These are phyloP conservation scores for Phoenicopterus ruber DNA, from an alignment of 2,113 vertebrate species.

Conservation along the genomic window DNA sequence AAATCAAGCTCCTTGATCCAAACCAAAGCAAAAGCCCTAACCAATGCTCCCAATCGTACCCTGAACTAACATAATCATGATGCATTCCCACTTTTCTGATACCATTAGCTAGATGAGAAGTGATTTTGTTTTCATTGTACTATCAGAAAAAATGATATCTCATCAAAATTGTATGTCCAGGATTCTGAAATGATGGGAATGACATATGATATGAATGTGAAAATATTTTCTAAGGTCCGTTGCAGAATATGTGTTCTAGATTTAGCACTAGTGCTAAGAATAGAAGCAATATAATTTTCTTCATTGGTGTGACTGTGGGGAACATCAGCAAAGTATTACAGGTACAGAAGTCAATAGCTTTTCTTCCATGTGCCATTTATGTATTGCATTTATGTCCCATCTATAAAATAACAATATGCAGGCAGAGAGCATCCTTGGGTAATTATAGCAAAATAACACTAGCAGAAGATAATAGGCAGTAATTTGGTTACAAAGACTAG, in stretches of 20 bases:
- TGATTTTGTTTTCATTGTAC: background rate
- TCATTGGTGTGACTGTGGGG: background rate
- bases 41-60: background rate
- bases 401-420: background rate
- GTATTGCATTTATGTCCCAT: background rate
- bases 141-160: no score
- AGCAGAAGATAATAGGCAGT: background rate
- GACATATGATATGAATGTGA: background rate
- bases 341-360: background rate
- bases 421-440: background rate
- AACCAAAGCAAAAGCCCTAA: background rate
- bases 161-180: background rate
- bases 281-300: background rate
- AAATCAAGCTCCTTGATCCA: background rate
- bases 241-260: background rate
- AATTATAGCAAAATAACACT: background rate
- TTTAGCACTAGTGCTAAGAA: background rate
- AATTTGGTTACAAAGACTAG: slow-evolving; percentile 2
- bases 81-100: background rate
- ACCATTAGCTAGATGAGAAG: background rate
- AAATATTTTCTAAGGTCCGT: background rate
- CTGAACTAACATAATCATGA: background rate
- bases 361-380: background rate
- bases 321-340: background rate
- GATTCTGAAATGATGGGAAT: background rate